A percentile compares a stretch with the other conserved stretches of the same genome.
Conservation (phyloP, 1,140 invertebrate genomes). For the Tachypleus tridentatus region DNA sequence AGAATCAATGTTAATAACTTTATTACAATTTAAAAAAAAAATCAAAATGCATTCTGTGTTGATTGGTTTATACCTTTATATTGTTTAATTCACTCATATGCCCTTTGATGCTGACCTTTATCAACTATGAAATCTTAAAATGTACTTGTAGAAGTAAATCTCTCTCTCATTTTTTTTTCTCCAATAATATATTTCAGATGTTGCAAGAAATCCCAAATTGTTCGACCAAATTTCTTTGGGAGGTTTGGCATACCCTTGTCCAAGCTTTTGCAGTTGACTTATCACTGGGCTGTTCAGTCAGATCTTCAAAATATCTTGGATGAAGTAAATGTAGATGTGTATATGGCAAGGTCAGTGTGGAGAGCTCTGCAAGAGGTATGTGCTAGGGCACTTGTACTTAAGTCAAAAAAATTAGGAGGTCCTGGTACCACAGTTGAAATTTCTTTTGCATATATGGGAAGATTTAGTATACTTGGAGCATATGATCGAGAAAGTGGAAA, state of each 20-base stretch:
- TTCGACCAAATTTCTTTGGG: slow-evolving; percentile 12
- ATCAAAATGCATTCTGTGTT: no score
- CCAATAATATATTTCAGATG: background rate
- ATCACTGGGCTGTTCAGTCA: slow-evolving; percentile 11
- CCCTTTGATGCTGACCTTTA: no score
- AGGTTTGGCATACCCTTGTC: slow-evolving; percentile 1
- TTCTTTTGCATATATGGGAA: slow-evolving; percentile 2
- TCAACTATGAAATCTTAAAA: no score
- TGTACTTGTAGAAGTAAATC: no score
- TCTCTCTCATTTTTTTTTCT: no score
- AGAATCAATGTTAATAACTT: no score
- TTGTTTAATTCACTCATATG: no score
- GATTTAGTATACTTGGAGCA: slow-evolving; percentile 8
- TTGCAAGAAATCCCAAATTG: slow-evolving; percentile 6
- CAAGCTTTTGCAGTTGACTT: slow-evolving; percentile 6
- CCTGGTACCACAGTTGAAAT: slow-evolving; percentile 6
- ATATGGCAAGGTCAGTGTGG: background rate
- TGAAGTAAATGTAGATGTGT: background rate
- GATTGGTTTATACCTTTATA: no score
- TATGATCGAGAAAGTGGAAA: slow-evolving; percentile 3
- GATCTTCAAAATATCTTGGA: background rate
- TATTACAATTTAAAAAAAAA: no score
- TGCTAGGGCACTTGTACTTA: background rate
- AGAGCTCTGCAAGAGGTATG: slow-evolving; percentile 10
- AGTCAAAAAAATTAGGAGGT: slow-evolving; percentile 6